phyloP scores from a whole-genome alignment of 2,888 invertebrate genomes.

The Andrena flavipes region DNA sequence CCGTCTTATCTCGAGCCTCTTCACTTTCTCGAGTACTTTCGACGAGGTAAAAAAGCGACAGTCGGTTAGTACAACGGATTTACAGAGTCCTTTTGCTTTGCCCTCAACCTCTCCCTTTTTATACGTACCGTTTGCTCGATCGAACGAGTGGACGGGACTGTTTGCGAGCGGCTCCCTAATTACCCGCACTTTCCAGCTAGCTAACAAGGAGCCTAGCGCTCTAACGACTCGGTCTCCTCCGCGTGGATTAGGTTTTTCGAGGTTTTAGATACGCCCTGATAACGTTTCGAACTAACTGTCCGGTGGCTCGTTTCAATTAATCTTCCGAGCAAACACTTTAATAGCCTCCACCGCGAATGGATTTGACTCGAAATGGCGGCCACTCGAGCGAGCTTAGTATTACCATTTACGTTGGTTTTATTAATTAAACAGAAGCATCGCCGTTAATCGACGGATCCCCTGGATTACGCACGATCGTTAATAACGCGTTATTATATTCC shows the following conservation, averaged over 20 bases:
- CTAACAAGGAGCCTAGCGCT: conserved; percentile 69
- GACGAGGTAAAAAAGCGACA: conserved; percentile 15
- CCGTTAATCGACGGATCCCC: conserved; percentile 20
- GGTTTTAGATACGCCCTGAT: conserved; percentile 10
- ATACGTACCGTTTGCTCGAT: conserved; percentile 3
- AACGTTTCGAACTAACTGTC: neutral
- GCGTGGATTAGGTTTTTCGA: conserved; percentile 62
- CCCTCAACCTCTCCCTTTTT: neutral
- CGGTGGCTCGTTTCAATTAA: conserved; percentile 15
- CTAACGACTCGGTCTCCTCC: conserved; percentile 65
- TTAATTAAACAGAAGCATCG: conserved; percentile 21
- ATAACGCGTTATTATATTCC: conserved; percentile 33
- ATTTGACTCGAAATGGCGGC: neutral
- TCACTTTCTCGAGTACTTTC: conserved; percentile 2
- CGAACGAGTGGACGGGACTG: conserved; percentile 63
- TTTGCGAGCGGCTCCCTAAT: conserved; percentile 77
- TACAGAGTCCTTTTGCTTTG: conserved; percentile 1
- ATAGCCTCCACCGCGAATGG: neutral
- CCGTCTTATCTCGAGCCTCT: conserved; percentile 39
- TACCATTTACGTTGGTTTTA: conserved; percentile 23
- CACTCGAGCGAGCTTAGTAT: conserved; percentile 6
- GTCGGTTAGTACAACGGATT: conserved; percentile 38
- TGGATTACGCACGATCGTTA: conserved; percentile 39
- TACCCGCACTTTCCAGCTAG: conserved; percentile 76
- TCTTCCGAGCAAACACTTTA: neutral